phyloP scores from a whole-genome alignment of 2,797 vertebrate species.

The Sciurus carolinensis region DNA sequence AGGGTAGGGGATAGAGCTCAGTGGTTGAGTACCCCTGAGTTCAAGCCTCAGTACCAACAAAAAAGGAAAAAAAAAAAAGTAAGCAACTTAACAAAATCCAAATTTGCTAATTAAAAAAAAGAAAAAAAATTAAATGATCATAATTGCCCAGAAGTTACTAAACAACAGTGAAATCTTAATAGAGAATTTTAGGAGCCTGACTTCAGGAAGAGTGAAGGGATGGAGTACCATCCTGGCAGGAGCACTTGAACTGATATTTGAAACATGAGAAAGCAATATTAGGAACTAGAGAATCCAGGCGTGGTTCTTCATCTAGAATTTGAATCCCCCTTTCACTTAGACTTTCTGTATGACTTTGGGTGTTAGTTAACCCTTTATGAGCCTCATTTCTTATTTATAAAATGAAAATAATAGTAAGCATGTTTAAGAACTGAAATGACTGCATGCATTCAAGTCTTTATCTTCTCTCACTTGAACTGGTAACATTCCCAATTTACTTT shows the following conservation, averaged over 20 bases:
- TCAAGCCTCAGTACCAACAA: no score
- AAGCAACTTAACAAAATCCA: neutral
- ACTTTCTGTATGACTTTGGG: neutral
- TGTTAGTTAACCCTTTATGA: neutral
- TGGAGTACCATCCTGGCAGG: neutral
- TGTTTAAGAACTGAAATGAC: neutral
- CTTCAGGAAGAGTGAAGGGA: neutral
- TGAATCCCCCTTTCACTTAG: neutral
- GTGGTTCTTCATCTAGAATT: neutral
- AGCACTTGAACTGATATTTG: neutral
- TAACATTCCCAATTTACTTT: neutral
- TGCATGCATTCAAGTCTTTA: neutral
- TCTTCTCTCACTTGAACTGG: neutral
- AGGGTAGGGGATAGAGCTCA: no score
- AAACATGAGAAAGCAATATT: neutral
- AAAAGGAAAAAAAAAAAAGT: neutral
- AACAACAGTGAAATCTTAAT: neutral
- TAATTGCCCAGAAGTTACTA: neutral
- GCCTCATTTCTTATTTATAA: neutral
- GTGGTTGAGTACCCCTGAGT: no score
- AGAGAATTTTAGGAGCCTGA: neutral
- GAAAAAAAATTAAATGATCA: neutral
- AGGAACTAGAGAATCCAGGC: neutral
- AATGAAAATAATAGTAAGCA: neutral
- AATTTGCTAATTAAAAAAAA: neutral